Conservation (phyloP, 2,888 invertebrate species). For the Galerucella nymphaeae region DNA sequence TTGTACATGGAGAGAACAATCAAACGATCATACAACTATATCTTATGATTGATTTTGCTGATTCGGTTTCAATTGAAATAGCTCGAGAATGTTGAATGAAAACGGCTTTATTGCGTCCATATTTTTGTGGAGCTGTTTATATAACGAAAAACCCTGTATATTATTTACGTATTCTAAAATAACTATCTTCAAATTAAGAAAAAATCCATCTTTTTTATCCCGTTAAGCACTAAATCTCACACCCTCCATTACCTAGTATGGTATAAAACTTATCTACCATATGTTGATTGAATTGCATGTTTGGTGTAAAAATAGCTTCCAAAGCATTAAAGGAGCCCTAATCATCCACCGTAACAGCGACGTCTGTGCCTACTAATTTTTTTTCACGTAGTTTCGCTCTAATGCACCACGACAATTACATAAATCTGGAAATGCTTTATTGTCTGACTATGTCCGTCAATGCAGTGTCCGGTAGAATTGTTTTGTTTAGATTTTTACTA, state of each 20-base stretch:
- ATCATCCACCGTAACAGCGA: conserved; percentile 40
- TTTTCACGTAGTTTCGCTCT: conserved; percentile 41
- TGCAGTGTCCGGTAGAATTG: conserved; percentile 47
- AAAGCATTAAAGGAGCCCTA: conserved; percentile 35
- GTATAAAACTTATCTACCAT: conserved; percentile 1
- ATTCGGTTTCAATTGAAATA: too few relatives aligned
- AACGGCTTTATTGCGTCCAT: too few relatives aligned
- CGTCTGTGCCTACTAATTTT: conserved; percentile 30
- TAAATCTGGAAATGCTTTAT: conserved; percentile 54
- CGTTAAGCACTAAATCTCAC: neutral
- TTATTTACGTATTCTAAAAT: neutral
- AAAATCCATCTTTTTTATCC: neutral
- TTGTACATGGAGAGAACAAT: too few relatives aligned
- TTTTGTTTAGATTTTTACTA: conserved; percentile 42
- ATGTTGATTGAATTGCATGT: conserved; percentile 12
- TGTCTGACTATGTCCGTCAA: conserved; percentile 42
- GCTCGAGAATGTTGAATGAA: too few relatives aligned
- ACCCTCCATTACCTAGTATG: neutral
- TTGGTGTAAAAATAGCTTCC: conserved; percentile 8
- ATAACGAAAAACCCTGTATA: too few relatives aligned
- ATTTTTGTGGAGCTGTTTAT: too few relatives aligned
- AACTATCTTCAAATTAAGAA: neutral
- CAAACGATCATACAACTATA: too few relatives aligned
- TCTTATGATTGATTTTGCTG: too few relatives aligned
- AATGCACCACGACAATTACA: conserved; percentile 50